These are phyloP conservation scores for Hippocampus zosterae DNA, from an alignment of 2,113 vertebrate genomes.

Conservation along the genomic window DNA sequence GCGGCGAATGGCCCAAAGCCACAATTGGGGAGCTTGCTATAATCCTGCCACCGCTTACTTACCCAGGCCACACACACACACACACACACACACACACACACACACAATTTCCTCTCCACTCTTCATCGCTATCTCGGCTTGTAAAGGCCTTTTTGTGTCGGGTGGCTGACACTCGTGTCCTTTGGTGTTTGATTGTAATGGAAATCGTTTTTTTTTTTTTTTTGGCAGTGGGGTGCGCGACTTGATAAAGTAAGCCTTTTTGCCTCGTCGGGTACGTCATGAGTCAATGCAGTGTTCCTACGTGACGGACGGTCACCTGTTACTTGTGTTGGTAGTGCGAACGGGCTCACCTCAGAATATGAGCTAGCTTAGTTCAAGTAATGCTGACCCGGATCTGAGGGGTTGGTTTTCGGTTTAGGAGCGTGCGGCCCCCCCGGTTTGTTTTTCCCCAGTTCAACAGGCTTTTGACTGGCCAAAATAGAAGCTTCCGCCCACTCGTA, in stretches of 20 bases:
- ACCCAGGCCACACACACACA: slow-evolving; percentile 43
- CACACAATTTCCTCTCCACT: slow-evolving; percentile 17
- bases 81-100: slow-evolving; percentile 22
- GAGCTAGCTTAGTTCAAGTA: too few relatives aligned
- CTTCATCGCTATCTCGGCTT: slow-evolving; percentile 45
- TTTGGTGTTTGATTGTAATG: slow-evolving; percentile 58
- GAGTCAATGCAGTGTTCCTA: slow-evolving; percentile 4
- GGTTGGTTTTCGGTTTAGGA: background rate
- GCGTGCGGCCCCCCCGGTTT: background rate
- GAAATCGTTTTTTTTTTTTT: slow-evolving; percentile 36
- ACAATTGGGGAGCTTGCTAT: slow-evolving; percentile 57
- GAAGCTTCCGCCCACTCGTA: background rate
- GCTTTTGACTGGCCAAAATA: slow-evolving; percentile 3
- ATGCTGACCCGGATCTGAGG: too few relatives aligned
- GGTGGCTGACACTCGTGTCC: slow-evolving; percentile 47
- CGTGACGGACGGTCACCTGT: slow-evolving; percentile 4
- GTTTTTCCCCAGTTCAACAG: background rate
- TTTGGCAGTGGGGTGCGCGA: background rate
- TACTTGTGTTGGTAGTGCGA: background rate
- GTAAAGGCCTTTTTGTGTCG: slow-evolving; percentile 29
- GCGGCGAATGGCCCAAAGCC: slow-evolving; percentile 59
- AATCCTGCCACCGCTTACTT: slow-evolving; percentile 64
- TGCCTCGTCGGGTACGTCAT: slow-evolving; percentile 4
- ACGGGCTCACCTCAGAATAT: background rate
- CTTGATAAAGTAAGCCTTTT: slow-evolving; percentile 7